Percentiles rank a stretch among this genome's conserved stretches.
Evolutionary conservation across 2,797 vertebrate species (phyloP).

Genomic region (Melanotaenia maccullochi): DNA sequence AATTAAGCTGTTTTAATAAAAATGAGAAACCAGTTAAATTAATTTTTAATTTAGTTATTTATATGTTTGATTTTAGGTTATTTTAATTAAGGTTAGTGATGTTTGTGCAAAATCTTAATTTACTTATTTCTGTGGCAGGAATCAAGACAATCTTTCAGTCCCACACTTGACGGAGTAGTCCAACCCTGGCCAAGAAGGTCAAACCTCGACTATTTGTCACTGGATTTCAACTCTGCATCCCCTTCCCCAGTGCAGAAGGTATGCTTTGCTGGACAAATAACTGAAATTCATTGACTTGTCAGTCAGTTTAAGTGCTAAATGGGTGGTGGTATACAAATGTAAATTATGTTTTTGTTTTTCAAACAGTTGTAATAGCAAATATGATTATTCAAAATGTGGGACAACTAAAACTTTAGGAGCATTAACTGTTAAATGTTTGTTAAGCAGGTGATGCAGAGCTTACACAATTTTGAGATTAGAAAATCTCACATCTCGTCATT

Average conservation of each 20-base stretch:
- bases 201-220: slow-evolving; percentile 93
- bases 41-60: background rate
- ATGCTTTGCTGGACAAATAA: slow-evolving; percentile 32
- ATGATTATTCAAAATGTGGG: background rate
- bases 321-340: background rate
- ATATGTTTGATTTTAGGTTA: background rate
- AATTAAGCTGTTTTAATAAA: background rate
- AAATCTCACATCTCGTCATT: background rate
- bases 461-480: background rate
- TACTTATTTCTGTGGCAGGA: slow-evolving; percentile 78
- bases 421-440: background rate
- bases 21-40: background rate
- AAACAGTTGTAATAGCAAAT: background rate
- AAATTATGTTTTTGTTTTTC: background rate
- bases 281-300: background rate
- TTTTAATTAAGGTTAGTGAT: background rate
- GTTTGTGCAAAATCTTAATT: background rate
- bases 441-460: background rate
- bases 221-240: slow-evolving; percentile 95
- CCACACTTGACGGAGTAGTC: slow-evolving; percentile 73
- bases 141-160: slow-evolving; percentile 74
- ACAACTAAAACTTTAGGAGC: background rate
- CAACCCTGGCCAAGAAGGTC: slow-evolving; percentile 84
- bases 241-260: slow-evolving; percentile 95
- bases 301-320: background rate